Base-by-base conservation (phyloP, 2,888 invertebrate species). In the Romanomermis culicivorax region DNA sequence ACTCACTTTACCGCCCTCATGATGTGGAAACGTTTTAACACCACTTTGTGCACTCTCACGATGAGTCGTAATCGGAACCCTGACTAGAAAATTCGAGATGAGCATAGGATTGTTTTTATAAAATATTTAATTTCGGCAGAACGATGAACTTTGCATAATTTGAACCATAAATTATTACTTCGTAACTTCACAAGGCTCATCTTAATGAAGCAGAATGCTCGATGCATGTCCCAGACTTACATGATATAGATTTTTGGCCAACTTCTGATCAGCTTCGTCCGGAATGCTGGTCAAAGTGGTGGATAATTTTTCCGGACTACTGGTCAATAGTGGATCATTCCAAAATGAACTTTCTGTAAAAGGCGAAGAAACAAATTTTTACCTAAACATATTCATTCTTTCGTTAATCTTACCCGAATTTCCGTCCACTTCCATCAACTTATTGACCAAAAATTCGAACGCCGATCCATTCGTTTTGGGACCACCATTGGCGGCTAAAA, bases 341-440 rank as follows among this genome's bases (percentile, higher is more conserved):
- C 51, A 42, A 36, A 14, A 42, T 51, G 11, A 58, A 71, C 85
- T 86, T 70, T 80, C 81, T 81, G 69, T 20, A 72, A 70, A 55
- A 48, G n/a, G n/a, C n/a, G n/a, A n/a, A n/a, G 53, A 47, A 23
- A 50, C 24, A 47, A 30, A 24, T 48, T 48, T 50, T 49, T 7
- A 26, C 54, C 27, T 27, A 45, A 45, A 55, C 29, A 2, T 29
- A 23, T 52, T 14, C 20, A n/a, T 14, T 20, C 4, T n/a, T 51
- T n/a, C 4, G 20, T 3, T 20, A 29, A 51, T 74, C 78, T 75
- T 69, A 82, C 83, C 84, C 17, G 86, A 80, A 74, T 89, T 88
- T 0, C 88, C 89, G 65, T 89, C 88, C 42, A 84, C 85, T 71
- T 89, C 88, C 89, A 93, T 89, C 30, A 95, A 77, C 70, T 88